Evolutionary conservation across 1,140 invertebrate species (phyloP).

Genomic region (Thalassaphorura encarpata): DNA sequence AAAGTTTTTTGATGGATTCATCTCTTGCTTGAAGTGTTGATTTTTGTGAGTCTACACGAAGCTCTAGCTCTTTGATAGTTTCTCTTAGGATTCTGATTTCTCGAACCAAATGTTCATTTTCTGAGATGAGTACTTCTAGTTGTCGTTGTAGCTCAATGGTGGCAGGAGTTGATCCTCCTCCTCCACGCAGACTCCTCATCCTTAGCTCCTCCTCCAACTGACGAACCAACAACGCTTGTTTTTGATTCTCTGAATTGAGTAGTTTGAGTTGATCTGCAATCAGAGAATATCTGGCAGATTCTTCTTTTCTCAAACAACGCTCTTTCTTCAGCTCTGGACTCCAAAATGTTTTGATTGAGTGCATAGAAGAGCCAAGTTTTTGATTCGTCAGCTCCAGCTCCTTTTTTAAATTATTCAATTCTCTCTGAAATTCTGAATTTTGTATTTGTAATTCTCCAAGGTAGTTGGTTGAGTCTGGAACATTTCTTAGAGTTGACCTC

Average conservation of each 20-base stretch:
- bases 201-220: constrained; percentile 84
- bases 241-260: constrained; percentile 95
- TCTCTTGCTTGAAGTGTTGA: constrained; percentile 90
- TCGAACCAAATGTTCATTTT: constrained; percentile 88
- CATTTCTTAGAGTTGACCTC: too few species aligned
- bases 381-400: constrained; percentile 95
- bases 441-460: constrained; percentile 88
- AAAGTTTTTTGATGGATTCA: constrained; percentile 95
- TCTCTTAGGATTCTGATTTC: constrained; percentile 90
- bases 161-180: constrained; percentile 45
- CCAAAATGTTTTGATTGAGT: constrained; percentile 99
- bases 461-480: constrained; percentile 44
- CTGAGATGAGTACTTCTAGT: constrained; percentile 79
- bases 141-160: constrained; percentile 83
- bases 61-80: constrained; percentile 90
- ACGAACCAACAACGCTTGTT: constrained; percentile 88
- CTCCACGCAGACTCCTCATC: constrained; percentile 59
- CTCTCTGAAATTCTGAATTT: constrained; percentile 89
- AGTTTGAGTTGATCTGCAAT: constrained; percentile 95
- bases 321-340: constrained; percentile 98
- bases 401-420: constrained; percentile 90
- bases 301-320: constrained; percentile 88
- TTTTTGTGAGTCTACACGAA: constrained; percentile 95
- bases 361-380: constrained; percentile 96
- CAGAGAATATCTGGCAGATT: constrained; percentile 91